Evolutionary conservation across 1,140 invertebrate species (phyloP), one percentile per base, ranked within the genome.

Genomic region (Drosophila rhopaloa): DNA sequence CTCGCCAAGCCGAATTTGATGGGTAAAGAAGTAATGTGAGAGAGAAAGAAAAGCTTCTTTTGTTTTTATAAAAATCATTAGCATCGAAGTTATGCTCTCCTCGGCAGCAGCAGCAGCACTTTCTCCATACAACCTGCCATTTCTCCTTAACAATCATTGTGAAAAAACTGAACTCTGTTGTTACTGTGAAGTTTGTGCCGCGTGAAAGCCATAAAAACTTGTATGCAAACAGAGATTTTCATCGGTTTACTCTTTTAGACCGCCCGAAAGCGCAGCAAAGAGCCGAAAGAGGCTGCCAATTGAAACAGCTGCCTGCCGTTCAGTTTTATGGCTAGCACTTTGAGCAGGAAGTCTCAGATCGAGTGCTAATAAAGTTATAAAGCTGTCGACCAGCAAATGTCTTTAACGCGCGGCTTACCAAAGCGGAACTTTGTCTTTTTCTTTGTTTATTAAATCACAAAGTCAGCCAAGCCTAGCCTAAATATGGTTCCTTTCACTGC

Each of bases 161-260:
- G 32, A 32, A 47, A 40, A 4, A 40, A 41, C 24, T 24, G 70
- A 50, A 19, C 43, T 24, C n/a, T 43, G 38, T 29, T 50, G 60
- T 46, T 35, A 13, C 58, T 59, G 58, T 43, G 40, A 53, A 8
- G 44, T 65, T 65, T 55, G 61, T 48, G 61, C 38, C 44, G 46
- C 48, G 74, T 63, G 79, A 82, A 86, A 82, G 65, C 50, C 75
- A 71, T 63, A 75, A 74, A 65, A 43, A 27, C 32, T 11, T 51
- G 35, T 58, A 54, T 56, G 47, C 35, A 61, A 41, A 67, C 38
- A 57, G 41, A 75, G 55, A 76, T 76, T 9, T 46, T 44, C 35
- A 78, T 68, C 73, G 54, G 43, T 55, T 47, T 19, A 24, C 19
- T 16, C 41, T 65, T 44, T 63, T 47, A 50, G 44, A 8, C 60